Evolutionary conservation across 2,113 vertebrate genomes (phyloP).

Genomic region (Hiodon tergisus): DNA sequence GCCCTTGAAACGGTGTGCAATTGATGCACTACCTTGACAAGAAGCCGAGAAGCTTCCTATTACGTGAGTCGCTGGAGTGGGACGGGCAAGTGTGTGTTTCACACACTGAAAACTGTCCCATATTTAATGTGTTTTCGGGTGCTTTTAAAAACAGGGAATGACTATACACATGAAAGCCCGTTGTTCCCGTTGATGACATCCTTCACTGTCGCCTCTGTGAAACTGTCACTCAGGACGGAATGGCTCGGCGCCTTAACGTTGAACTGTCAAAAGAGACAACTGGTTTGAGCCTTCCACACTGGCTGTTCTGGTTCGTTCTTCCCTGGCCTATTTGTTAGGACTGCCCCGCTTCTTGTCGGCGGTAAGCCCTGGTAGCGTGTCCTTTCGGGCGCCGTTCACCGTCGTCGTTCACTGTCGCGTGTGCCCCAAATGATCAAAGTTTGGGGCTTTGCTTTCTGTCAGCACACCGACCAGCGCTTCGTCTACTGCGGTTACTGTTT

Average conservation of each 20-base stretch:
- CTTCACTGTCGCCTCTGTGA: background rate
- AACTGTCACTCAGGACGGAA: background rate
- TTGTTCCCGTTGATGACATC: background rate
- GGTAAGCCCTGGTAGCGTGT: too few relatives aligned
- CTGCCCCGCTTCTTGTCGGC: too few relatives aligned
- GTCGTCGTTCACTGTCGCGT: too few relatives aligned
- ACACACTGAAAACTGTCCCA: conserved; percentile 15
- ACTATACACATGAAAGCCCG: conserved; percentile 37
- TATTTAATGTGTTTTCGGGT: conserved; percentile 30
- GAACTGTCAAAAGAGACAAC: too few relatives aligned
- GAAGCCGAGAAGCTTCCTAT: conserved; percentile 71
- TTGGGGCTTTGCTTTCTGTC: background rate
- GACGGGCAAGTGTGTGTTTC: conserved; percentile 54
- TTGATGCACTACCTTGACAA: conserved; percentile 65
- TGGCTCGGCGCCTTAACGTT: background rate
- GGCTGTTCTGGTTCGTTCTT: too few relatives aligned
- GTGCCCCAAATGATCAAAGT: background rate
- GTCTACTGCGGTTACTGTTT: too few relatives aligned
- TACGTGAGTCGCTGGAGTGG: conserved; percentile 66
- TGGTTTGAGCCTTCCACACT: too few relatives aligned
- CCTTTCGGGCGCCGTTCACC: too few relatives aligned
- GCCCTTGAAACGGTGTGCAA: conserved; percentile 59
- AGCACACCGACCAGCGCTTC: background rate
- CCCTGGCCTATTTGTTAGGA: too few relatives aligned
- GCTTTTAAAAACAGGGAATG: conserved; percentile 27